Evolutionary conservation across 1,140 invertebrate species (phyloP).

Genomic region (Drosophila pseudoobscura): DNA sequence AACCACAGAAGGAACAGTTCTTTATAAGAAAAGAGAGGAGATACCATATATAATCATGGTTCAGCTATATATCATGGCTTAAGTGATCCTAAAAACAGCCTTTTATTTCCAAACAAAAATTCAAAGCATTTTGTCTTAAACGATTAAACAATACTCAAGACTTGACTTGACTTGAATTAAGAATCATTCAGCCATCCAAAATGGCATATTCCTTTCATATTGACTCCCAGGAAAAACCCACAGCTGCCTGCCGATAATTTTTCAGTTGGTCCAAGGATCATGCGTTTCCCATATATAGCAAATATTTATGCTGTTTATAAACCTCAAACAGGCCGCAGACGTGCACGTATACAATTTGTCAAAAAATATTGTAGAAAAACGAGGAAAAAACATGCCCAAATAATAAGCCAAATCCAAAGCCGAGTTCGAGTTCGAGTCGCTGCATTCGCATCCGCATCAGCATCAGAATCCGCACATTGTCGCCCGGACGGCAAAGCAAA

Average conservation of each 20-base stretch:
- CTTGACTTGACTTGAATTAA: too few species aligned
- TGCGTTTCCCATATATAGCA: conserved; percentile 5
- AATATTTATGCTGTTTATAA: conserved; percentile 23
- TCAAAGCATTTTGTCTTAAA: too few species aligned
- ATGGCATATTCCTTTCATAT: too few species aligned
- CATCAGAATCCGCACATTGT: conserved; percentile 61
- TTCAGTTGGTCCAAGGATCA: neutral
- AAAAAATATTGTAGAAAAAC: conserved; percentile 16
- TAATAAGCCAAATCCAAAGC: conserved; percentile 62
- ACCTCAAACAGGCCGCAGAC: conserved; percentile 32
- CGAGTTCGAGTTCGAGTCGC: conserved; percentile 51
- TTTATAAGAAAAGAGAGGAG: too few species aligned
- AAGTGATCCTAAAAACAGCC: too few species aligned
- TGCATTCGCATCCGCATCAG: conserved; percentile 61
- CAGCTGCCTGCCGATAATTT: neutral
- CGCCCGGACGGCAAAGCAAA: conserved; percentile 54
- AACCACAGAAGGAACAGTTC: too few species aligned
- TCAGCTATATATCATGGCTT: too few species aligned
- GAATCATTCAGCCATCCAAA: too few species aligned
- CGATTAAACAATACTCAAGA: too few species aligned
- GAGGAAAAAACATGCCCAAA: conserved; percentile 40
- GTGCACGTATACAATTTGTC: conserved; percentile 46
- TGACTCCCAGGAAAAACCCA: too few species aligned
- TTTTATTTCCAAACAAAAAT: too few species aligned
- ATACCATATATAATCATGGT: too few species aligned